A percentile compares a stretch with the other conserved stretches of the same genome.
phyloP scores from a whole-genome alignment of 2,888 invertebrate species.

The Xestoiulus laeticollis region DNA sequence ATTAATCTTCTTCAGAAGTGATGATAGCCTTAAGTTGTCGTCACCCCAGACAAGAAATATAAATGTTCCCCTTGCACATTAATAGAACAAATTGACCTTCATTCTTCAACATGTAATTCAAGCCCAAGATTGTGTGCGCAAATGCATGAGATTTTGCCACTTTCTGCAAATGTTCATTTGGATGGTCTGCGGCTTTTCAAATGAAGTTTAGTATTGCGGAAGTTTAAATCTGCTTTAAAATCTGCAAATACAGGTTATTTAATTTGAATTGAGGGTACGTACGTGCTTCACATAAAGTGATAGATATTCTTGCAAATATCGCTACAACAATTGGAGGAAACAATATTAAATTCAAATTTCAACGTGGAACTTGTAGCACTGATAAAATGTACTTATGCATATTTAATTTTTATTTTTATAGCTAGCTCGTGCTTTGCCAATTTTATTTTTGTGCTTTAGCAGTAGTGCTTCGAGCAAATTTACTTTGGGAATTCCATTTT shows the following conservation, averaged over 20 bases:
- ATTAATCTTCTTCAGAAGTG: neutral
- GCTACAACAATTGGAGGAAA: neutral
- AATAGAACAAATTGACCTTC: conserved; percentile 4
- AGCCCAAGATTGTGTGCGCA: neutral
- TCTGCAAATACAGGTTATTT: neutral
- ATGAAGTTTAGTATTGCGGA: neutral
- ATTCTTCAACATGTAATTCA: neutral
- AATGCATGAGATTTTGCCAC: neutral
- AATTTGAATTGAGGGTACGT: neutral
- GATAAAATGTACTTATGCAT: neutral
- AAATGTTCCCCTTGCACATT: neutral
- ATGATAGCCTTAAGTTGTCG: neutral
- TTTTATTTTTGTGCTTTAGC: neutral
- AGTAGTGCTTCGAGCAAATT: neutral
- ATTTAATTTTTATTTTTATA: neutral
- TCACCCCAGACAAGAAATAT: neutral
- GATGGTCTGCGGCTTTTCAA: neutral
- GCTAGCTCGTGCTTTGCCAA: neutral
- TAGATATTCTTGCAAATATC: neutral
- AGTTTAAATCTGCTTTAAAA: neutral
- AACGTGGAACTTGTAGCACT: neutral
- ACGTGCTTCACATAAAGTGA: neutral
- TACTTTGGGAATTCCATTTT: neutral
- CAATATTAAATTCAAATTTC: neutral
- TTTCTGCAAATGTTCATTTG: neutral